Percentiles rank a stretch among this genome's conserved stretches.
These are phyloP conservation scores for Meta bourneti DNA, from an alignment of 2,888 invertebrate species.

Conservation along the genomic window DNA sequence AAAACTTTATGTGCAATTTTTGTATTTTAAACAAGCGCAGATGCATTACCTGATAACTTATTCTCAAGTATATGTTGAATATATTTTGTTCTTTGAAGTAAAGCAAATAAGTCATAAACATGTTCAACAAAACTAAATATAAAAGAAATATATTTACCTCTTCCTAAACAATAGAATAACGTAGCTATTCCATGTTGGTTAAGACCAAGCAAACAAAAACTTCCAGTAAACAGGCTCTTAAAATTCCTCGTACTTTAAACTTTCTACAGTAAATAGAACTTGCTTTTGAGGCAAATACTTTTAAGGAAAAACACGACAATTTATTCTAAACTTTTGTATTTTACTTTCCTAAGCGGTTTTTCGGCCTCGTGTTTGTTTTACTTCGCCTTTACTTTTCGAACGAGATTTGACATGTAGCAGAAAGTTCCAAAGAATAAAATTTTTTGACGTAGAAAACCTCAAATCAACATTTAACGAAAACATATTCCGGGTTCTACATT, in stretches of 20 bases:
- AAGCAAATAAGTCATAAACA: neutral
- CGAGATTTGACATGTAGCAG: neutral
- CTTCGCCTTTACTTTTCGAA: neutral
- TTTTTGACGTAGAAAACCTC: neutral
- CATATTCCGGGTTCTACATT: neutral
- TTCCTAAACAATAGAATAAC: neutral
- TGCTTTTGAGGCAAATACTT: conserved; percentile 44
- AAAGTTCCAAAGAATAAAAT: neutral
- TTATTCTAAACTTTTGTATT: conserved; percentile 53
- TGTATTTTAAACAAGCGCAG: too few relatives aligned
- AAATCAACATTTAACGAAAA: neutral
- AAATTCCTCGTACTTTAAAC: conserved; percentile 15
- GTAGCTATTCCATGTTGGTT: neutral
- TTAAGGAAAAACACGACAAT: conserved; percentile 35
- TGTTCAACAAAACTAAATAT: neutral
- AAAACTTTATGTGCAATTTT: too few relatives aligned
- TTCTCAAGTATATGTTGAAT: too few relatives aligned
- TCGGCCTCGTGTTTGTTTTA: neutral
- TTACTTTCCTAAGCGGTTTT: neutral
- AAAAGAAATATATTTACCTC: neutral
- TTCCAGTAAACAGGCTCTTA: neutral
- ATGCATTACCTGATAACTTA: too few relatives aligned
- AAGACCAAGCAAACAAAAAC: neutral
- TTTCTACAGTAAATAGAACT: conserved; percentile 33
- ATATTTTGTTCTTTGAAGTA: neutral